Evolutionary conservation across 2,113 vertebrate genomes (phyloP).

Genomic region (Pteruthius melanotis): DNA sequence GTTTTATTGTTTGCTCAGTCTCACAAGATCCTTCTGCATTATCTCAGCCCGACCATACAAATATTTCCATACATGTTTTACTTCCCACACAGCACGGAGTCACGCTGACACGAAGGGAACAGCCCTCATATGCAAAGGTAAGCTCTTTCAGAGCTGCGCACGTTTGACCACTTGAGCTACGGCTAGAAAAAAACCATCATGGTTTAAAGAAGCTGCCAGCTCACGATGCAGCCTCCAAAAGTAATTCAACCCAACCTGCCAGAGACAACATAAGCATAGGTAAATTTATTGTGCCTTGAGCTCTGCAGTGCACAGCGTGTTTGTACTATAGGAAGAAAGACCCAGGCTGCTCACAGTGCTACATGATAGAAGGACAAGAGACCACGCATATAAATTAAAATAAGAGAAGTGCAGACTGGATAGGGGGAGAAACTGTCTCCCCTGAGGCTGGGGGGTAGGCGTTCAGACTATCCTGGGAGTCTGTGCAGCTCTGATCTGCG

Average conservation of each 20-base stretch:
- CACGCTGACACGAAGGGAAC: not conserved
- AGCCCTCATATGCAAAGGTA: not conserved
- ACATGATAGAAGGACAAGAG: not conserved
- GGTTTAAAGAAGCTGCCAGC: not conserved
- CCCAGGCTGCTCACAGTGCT: not conserved
- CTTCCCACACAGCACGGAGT: not conserved
- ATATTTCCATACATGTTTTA: not conserved
- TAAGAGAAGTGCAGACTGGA: not conserved
- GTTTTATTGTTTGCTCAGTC: not conserved
- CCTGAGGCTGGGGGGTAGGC: accelerated
- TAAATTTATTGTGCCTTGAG: not conserved
- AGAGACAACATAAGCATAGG: not conserved
- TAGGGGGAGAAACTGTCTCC: not conserved
- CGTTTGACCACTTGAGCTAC: not conserved
- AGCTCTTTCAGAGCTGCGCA: not conserved
- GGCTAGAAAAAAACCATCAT: not conserved
- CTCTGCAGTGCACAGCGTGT: accelerated
- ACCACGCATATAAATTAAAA: not conserved
- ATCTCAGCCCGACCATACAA: not conserved
- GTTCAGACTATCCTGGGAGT: not conserved
- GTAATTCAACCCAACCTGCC: not conserved
- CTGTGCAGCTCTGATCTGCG: accelerated
- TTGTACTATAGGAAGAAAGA: not conserved
- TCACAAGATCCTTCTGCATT: constrained; percentile 7
- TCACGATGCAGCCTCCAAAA: not conserved